A percentile compares a stretch with the other conserved stretches of the same genome.
phyloP scores from a whole-genome alignment of 2,797 vertebrate species.

The Lithobates pipiens region DNA sequence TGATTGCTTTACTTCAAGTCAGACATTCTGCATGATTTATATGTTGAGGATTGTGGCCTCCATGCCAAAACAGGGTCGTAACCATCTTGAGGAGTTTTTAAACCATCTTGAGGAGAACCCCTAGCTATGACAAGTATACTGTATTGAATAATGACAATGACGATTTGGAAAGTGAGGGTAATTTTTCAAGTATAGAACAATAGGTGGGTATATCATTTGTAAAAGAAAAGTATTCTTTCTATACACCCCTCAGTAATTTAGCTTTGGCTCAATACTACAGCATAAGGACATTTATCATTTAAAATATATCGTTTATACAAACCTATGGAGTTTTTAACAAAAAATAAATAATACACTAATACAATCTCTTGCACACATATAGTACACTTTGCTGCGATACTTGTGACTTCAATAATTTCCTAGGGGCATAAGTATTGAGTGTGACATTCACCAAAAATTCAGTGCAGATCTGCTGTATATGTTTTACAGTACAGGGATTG shows the following conservation, averaged over 20 bases:
- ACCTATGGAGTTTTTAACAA: not conserved
- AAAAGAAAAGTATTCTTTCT: not conserved
- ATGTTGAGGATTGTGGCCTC: no score
- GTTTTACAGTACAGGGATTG: not conserved
- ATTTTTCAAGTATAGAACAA: not conserved
- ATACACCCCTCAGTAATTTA: not conserved
- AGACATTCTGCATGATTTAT: no score
- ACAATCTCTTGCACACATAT: not conserved
- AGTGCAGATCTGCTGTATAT: not conserved
- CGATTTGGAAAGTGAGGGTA: not conserved
- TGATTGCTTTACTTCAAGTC: no score
- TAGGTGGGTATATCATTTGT: not conserved
- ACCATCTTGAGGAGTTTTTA: no score
- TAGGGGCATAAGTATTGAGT: not conserved
- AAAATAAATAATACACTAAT: not conserved
- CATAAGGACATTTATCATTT: conserved; percentile 5
- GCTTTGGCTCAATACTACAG: not conserved
- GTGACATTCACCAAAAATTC: not conserved
- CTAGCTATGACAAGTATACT: no score
- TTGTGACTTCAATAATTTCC: not conserved
- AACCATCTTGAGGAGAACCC: no score
- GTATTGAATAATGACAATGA: no score
- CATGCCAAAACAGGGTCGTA: no score
- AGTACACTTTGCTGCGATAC: not conserved
- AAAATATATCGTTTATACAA: not conserved